Evolutionary conservation across 1,140 invertebrate genomes (phyloP).

Genomic region (Manduca sexta): DNA sequence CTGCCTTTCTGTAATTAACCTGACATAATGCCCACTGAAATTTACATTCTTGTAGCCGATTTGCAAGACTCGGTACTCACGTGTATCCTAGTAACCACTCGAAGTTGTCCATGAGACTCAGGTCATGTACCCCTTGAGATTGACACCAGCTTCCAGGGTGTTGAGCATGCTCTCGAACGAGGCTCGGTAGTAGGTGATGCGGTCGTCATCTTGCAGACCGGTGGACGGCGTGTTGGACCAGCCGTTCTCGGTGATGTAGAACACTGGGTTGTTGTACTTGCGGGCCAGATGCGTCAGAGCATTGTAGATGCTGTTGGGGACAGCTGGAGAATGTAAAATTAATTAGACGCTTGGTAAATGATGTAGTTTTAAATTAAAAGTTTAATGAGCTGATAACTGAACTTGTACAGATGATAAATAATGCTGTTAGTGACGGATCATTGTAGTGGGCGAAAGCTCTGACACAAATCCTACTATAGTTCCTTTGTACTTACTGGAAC

Average conservation of each 20-base stretch:
- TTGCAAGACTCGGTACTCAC: too few relatives aligned
- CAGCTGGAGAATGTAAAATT: constrained; percentile 15
- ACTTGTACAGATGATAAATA: too few relatives aligned
- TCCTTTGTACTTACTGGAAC: not conserved
- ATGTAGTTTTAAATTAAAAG: too few relatives aligned
- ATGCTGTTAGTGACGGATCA: too few relatives aligned
- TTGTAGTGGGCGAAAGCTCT: not conserved
- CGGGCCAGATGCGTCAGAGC: constrained; percentile 61
- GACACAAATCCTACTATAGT: not conserved
- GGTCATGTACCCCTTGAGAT: constrained; percentile 62
- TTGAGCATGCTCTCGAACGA: constrained; percentile 76
- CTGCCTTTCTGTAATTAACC: too few relatives aligned
- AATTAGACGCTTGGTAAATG: not conserved
- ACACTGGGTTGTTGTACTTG: constrained; percentile 68
- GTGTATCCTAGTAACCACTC: constrained; percentile 76
- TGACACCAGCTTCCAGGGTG: constrained; percentile 79
- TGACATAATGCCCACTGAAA: too few relatives aligned
- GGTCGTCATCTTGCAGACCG: constrained; percentile 67
- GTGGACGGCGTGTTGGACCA: constrained; percentile 35
- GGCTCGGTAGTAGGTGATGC: constrained; percentile 34
- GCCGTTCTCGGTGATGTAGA: constrained; percentile 78
- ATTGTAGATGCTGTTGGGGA: constrained; percentile 40
- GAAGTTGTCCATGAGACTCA: constrained; percentile 51
- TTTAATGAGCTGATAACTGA: too few relatives aligned
- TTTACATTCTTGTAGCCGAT: too few relatives aligned